Evolutionary conservation across 2,888 invertebrate species (phyloP), one percentile per base, ranked within the genome.

Genomic region (Dorcus hopei): DNA sequence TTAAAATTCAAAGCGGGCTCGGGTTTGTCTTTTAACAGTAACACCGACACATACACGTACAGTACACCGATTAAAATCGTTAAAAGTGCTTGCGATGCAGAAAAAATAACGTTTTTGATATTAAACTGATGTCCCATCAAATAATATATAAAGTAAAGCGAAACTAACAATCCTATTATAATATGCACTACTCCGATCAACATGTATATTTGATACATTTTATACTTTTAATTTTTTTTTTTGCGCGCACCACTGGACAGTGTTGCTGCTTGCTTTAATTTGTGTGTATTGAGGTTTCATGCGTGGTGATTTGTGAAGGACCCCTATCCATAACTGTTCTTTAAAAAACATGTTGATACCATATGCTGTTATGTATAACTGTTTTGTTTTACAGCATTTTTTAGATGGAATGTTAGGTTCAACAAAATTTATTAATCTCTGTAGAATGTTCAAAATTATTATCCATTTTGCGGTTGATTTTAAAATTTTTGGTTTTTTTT

Each of bases 61-160:
- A 77, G 70, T 40, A 72, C 56, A 48, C 76, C 77, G 45, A 77
- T 71, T 9, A 71, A 58, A 47, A 73, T 61, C n/a, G 75, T 72
- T 14, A 72, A 68, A 48, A 74, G 52, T 11, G 71, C 69, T 63
- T 78, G 75, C 9, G 71, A 71, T 41, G 74, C 47, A 9, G 70
- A 65, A 47, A 68, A 52, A 19, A 71, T 58, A 11, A 58, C 58
- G 9, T 64, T 61, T 52, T 63, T 57, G n/a, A 59, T 64, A 16
- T 64, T 61, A n/a, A 63, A 63, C 56, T 66, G 66, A 47, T 62
- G 63, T 40, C 61, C 64, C 54, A 67, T 68, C 9, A 70, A 57
- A n/a, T 67, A 66, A 53, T 68, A 65, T n/a, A 68, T 14, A 6
- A 75, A 71, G 65, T 72, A 74, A 39, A 62, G 60, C 9, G 64